Percentiles rank a stretch among this genome's conserved stretches.
Conservation (phyloP, 2,113 vertebrate species). For the Pachycephala philippinensis region DNA sequence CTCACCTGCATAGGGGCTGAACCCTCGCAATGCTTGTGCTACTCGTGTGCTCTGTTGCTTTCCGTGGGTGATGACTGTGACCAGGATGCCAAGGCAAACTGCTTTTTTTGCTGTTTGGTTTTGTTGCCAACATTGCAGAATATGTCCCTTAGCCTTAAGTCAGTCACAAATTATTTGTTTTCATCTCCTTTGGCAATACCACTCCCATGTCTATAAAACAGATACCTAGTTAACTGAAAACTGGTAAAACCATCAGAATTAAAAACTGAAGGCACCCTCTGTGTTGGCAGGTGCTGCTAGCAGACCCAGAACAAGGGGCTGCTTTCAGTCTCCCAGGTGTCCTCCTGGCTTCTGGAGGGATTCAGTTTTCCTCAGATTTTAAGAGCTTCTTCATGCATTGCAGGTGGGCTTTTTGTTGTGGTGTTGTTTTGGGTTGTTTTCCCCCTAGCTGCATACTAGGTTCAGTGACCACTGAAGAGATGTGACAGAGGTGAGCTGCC, state of each 20-base stretch:
- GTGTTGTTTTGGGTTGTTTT: not conserved
- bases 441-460: fast-evolving
- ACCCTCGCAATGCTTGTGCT: not conserved
- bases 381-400: not conserved
- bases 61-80: not conserved
- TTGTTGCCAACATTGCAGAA: not conserved
- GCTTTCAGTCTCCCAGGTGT: not conserved
- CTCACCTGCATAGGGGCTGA: not conserved
- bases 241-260: not conserved
- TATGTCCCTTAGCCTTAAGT: not conserved
- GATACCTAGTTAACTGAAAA: not conserved
- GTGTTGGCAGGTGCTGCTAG: not conserved
- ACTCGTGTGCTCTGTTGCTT: not conserved
- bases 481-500: not conserved
- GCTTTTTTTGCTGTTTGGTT: not conserved
- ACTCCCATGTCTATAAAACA: not conserved
- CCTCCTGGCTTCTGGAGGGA: not conserved
- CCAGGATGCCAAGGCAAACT: not conserved
- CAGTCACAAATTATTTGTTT: not conserved
- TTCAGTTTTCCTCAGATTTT: not conserved
- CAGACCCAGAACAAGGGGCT: not conserved
- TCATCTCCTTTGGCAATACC: not conserved
- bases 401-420: no score
- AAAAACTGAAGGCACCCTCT: not conserved
- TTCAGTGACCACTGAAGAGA: not conserved